phyloP scores from a whole-genome alignment of 2,888 invertebrate genomes.

The Lycocerus yunnanus region DNA sequence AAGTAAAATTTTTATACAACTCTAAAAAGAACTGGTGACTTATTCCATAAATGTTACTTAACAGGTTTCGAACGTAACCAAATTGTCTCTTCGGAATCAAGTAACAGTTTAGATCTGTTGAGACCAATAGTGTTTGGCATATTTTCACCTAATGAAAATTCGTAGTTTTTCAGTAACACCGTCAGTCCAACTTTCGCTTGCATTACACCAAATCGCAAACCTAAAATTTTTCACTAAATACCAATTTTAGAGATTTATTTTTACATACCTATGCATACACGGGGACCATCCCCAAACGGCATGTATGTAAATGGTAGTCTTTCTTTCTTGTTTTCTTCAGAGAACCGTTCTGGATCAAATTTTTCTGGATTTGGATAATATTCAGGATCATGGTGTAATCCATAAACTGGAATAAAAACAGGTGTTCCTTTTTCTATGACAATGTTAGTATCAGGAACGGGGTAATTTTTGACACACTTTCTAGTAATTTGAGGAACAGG shows the following conservation, averaged over 20 bases:
- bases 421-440: slow-evolving; percentile 46
- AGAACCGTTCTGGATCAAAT: slow-evolving; percentile 66
- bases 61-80: neutral
- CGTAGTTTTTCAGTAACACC: slow-evolving; percentile 21
- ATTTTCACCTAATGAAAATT: slow-evolving; percentile 13
- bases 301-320: slow-evolving; percentile 33
- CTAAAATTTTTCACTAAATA: slow-evolving; percentile 19
- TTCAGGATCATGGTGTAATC: slow-evolving; percentile 36
- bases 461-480: slow-evolving; percentile 37
- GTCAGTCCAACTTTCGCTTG: slow-evolving; percentile 30
- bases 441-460: slow-evolving; percentile 42
- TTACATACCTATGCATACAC: slow-evolving; percentile 43
- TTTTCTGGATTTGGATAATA: slow-evolving; percentile 56
- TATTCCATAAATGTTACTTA: neutral
- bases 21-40: no score
- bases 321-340: slow-evolving; percentile 15
- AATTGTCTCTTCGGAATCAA: neutral
- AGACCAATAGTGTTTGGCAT: neutral
- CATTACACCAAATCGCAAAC: slow-evolving; percentile 33
- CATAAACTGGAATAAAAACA: slow-evolving; percentile 36
- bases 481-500: slow-evolving; percentile 38
- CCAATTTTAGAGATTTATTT: neutral
- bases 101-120: neutral
- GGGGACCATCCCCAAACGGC: slow-evolving; percentile 48
- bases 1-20: neutral